Evolutionary conservation across 2,113 vertebrate genomes (phyloP).

Genomic region (Oenanthe oenanthe): DNA sequence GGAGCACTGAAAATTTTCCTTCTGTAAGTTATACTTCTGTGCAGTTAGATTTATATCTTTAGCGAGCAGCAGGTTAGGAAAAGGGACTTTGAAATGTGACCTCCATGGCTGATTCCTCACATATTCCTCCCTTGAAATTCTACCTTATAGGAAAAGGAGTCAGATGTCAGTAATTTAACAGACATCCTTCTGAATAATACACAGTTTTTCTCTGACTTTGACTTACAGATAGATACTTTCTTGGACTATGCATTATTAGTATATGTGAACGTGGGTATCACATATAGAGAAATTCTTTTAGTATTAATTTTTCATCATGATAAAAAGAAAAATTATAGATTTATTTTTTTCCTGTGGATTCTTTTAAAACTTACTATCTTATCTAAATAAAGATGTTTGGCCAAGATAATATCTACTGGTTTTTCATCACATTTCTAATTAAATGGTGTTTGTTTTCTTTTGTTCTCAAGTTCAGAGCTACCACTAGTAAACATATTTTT

Average conservation of each 20-base stretch:
- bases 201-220: background rate
- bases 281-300: background rate
- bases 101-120: background rate
- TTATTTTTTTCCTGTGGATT: background rate
- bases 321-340: rapidly evolving
- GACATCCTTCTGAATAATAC: background rate
- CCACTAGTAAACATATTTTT: background rate
- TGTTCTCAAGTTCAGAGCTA: background rate
- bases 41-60: background rate
- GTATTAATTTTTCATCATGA: background rate
- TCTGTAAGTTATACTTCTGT: background rate
- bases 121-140: background rate
- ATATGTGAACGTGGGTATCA: rapidly evolving
- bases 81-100: background rate
- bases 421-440: background rate
- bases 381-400: background rate
- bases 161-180: background rate
- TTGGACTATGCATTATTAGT: background rate
- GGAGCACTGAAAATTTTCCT: background rate
- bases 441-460: background rate
- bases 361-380: background rate
- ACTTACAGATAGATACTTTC: background rate
- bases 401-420: background rate
- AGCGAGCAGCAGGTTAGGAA: background rate
- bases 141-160: background rate